Percentiles rank a stretch among this genome's conserved stretches.
phyloP scores from a whole-genome alignment of 2,888 invertebrate genomes.

The Shargacucullia verbasci region DNA sequence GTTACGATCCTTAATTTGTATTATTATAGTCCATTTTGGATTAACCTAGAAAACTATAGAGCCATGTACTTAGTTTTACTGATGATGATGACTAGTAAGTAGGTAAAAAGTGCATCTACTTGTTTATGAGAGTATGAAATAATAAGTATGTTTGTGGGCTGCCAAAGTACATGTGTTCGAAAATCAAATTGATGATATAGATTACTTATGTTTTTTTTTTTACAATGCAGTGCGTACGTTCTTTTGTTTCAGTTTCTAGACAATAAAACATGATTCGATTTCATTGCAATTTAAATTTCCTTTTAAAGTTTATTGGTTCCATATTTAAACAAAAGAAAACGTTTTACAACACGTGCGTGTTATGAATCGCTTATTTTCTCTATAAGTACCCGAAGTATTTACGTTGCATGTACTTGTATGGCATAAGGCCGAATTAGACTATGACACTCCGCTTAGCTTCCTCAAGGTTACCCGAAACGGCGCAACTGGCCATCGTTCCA shows the following conservation, averaged over 20 bases:
- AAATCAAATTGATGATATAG: too few relatives aligned
- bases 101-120: constrained; percentile 32
- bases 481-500: constrained; percentile 57
- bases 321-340: too few relatives aligned
- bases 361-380: constrained; percentile 25
- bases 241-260: constrained; percentile 2
- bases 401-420: constrained; percentile 55
- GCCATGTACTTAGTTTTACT: constrained; percentile 12
- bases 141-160: constrained; percentile 4
- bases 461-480: constrained; percentile 75
- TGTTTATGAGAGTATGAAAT: constrained; percentile 40
- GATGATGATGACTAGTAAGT: constrained; percentile 19
- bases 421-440: constrained; percentile 69
- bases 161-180: constrained; percentile 2
- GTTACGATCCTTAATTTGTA: neutral
- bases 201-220: too few relatives aligned
- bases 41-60: constrained; percentile 19
- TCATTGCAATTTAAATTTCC: too few relatives aligned
- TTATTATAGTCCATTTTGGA: constrained; percentile 7
- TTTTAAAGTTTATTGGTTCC: too few relatives aligned
- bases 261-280: neutral
- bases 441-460: constrained; percentile 66
- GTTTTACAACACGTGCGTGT: constrained; percentile 34
- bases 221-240: neutral
- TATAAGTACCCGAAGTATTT: constrained; percentile 31